Evolutionary conservation across 2,113 vertebrate genomes (phyloP).

Genomic region (Plestiodon gilberti): DNA sequence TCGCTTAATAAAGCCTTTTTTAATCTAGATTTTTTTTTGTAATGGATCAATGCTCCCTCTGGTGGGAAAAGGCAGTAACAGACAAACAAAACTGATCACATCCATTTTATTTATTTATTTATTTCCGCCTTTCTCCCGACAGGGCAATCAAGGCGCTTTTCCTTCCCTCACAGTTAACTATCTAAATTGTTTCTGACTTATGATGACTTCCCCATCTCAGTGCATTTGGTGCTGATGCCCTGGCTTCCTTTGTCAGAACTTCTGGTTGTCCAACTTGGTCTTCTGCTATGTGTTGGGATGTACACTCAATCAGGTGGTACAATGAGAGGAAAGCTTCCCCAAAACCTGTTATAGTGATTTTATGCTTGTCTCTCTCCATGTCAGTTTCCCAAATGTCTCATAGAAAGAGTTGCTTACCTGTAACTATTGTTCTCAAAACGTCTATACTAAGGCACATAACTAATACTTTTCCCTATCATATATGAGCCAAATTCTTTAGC

Average conservation of each 20-base stretch:
- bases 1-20: conserved; percentile 23
- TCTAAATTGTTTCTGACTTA: background rate
- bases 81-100: conserved; percentile 12
- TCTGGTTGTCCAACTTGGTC: background rate
- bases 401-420: background rate
- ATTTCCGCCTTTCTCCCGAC: too few species aligned
- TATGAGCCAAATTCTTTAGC: background rate
- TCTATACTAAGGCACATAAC: background rate
- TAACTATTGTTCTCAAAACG: background rate
- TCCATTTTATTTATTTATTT: too few species aligned
- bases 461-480: background rate
- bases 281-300: background rate
- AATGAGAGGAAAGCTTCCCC: background rate
- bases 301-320: background rate
- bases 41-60: conserved; percentile 61
- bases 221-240: background rate
- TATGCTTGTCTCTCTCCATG: background rate
- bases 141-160: too few species aligned
- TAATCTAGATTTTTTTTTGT: too few species aligned
- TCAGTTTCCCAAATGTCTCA: background rate
- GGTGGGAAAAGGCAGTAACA: conserved; percentile 54
- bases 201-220: background rate
- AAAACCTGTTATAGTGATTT: background rate
- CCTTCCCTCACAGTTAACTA: background rate
- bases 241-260: background rate